These are phyloP conservation scores for Acrocera orbiculus DNA, from an alignment of 2,888 invertebrate species.

Conservation along the genomic window DNA sequence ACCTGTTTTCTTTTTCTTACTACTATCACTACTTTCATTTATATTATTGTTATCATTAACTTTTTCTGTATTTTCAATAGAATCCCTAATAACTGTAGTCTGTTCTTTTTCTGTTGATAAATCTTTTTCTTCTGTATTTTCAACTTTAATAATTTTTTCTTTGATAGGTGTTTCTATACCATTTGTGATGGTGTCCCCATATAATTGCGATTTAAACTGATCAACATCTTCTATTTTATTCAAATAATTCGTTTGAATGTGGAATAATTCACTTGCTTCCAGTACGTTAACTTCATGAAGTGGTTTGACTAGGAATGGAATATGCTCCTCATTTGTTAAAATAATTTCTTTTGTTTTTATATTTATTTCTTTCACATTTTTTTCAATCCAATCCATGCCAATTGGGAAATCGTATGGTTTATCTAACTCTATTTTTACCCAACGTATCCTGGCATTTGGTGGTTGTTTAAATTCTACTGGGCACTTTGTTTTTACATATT, in stretches of 20 bases:
- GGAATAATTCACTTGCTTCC: constrained; percentile 1
- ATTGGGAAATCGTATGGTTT: constrained; percentile 8
- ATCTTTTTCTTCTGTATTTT: too few species aligned
- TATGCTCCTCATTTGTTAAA: not conserved
- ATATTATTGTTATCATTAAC: too few species aligned
- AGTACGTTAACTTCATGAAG: not conserved
- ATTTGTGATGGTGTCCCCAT: too few species aligned
- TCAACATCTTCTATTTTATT: constrained; percentile 2
- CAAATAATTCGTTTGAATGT: constrained; percentile 2
- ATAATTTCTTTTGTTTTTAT: constrained; percentile 5
- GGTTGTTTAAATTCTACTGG: constrained; percentile 7
- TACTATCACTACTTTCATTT: too few species aligned
- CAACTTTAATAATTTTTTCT: too few species aligned
- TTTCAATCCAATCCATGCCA: constrained; percentile 9
- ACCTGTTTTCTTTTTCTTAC: too few species aligned
- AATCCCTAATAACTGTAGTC: too few species aligned
- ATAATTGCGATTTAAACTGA: too few species aligned
- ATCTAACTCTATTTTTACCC: constrained; percentile 7
- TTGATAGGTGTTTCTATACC: too few species aligned
- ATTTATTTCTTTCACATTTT: constrained; percentile 8
- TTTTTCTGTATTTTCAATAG: too few species aligned
- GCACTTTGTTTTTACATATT: constrained; percentile 6
- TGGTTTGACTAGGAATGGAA: constrained; percentile 5
- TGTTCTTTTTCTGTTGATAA: too few species aligned
- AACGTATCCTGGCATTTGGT: constrained; percentile 8